Evolutionary conservation across 2,888 invertebrate species (phyloP).

Genomic region (Scaeva pyrastri): DNA sequence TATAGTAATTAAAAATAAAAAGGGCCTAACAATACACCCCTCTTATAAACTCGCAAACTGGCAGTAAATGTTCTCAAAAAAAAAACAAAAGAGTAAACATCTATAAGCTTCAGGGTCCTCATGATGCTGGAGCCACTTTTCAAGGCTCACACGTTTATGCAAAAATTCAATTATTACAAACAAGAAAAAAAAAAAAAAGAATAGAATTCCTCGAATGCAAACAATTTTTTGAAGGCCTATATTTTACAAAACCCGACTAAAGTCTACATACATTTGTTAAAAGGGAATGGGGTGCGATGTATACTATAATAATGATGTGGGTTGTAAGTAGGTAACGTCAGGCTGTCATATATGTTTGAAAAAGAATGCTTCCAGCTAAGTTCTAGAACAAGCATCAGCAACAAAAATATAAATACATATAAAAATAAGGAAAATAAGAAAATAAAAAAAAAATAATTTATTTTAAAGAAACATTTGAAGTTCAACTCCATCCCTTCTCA

Average conservation of each 20-base stretch:
- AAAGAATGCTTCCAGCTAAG: slow-evolving; percentile 35
- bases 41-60: too few species aligned
- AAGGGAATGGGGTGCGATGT: background rate
- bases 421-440: background rate
- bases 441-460: slow-evolving; percentile 45
- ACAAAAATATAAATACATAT: too few species aligned
- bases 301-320: background rate
- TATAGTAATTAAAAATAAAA: slow-evolving; percentile 48
- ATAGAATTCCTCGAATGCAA: slow-evolving; percentile 28
- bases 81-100: slow-evolving; percentile 13
- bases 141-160: slow-evolving; percentile 65
- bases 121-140: slow-evolving; percentile 38
- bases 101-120: slow-evolving; percentile 41
- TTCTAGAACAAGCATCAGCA: slow-evolving; percentile 19
- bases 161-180: slow-evolving; percentile 63
- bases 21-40: background rate
- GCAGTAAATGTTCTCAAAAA: slow-evolving; percentile 51
- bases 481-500: slow-evolving; percentile 51
- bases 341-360: slow-evolving; percentile 47
- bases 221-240: slow-evolving; percentile 27
- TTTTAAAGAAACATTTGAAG: slow-evolving; percentile 48
- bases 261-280: background rate
- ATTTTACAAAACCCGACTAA: too few species aligned
- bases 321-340: background rate
- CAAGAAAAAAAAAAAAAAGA: slow-evolving; percentile 32